These are phyloP conservation scores for Drosophila sulfurigaster DNA, from an alignment of 1,140 invertebrate species.

Conservation along the genomic window DNA sequence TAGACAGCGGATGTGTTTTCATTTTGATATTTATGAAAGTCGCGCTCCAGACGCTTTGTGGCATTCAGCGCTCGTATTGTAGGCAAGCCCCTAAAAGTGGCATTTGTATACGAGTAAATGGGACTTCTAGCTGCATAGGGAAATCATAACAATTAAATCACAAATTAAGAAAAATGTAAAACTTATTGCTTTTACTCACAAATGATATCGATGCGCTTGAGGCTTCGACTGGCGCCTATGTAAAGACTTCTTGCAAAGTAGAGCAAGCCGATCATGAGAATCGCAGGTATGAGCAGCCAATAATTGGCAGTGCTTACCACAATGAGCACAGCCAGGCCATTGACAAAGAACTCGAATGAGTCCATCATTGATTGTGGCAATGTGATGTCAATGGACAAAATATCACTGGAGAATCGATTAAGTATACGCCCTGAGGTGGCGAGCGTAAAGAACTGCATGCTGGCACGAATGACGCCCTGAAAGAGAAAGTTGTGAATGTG, in stretches of 20 bases:
- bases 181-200: slow-evolving; percentile 86
- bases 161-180: too few relatives aligned
- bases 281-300: slow-evolving; percentile 90
- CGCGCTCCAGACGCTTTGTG: slow-evolving; percentile 89
- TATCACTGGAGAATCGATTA: slow-evolving; percentile 94
- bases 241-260: slow-evolving; percentile 90
- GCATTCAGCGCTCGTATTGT: slow-evolving; percentile 92
- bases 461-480: slow-evolving; percentile 90
- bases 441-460: slow-evolving; percentile 95
- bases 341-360: slow-evolving; percentile 88
- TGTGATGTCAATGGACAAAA: slow-evolving; percentile 93
- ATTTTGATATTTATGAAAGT: slow-evolving; percentile 91
- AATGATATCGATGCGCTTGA: slow-evolving; percentile 93
- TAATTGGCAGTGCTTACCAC: slow-evolving; percentile 92
- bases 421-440: slow-evolving; percentile 93
- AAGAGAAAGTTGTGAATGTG: slow-evolving; percentile 95
- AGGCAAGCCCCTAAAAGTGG: slow-evolving; percentile 91
- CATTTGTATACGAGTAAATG: slow-evolving; percentile 93
- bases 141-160: too few relatives aligned
- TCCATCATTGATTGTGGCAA: slow-evolving; percentile 92
- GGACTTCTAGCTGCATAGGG: slow-evolving; percentile 89
- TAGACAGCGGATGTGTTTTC: slow-evolving; percentile 90
- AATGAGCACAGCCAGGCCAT: slow-evolving; percentile 88
- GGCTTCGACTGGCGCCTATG: slow-evolving; percentile 90
- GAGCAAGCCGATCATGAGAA: slow-evolving; percentile 89